Conservation (phyloP, 2,888 invertebrate species). For the Apodemia duryi region DNA sequence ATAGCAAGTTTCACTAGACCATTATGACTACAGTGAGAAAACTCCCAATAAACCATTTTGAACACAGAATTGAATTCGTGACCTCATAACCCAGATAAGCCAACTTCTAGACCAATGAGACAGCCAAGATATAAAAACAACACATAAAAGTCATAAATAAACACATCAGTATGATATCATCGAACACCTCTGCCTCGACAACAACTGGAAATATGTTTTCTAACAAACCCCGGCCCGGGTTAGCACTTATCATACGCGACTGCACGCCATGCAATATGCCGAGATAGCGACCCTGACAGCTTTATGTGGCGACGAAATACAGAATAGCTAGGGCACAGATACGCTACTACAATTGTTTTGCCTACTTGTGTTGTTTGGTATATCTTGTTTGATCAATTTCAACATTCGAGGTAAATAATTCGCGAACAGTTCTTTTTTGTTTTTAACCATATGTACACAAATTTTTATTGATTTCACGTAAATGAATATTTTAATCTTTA, state of each 20-base stretch:
- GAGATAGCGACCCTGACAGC: slow-evolving; percentile 55
- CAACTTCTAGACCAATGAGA: too few species aligned
- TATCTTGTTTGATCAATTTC: neutral
- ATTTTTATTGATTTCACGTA: too few species aligned
- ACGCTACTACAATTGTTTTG: neutral
- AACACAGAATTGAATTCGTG: too few species aligned
- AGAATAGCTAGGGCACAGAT: slow-evolving; percentile 21
- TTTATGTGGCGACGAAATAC: slow-evolving; percentile 47
- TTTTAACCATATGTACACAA: too few species aligned
- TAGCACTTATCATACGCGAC: slow-evolving; percentile 58
- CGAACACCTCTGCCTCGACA: slow-evolving; percentile 14
- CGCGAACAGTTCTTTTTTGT: too few species aligned
- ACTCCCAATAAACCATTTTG: too few species aligned
- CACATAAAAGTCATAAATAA: slow-evolving; percentile 14
- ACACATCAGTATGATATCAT: slow-evolving; percentile 20
- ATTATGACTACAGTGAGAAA: too few species aligned
- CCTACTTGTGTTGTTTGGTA: neutral
- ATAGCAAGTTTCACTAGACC: too few species aligned
- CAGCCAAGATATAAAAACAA: too few species aligned
- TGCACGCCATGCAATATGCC: slow-evolving; percentile 57
- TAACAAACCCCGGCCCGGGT: slow-evolving; percentile 35
- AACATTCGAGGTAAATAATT: too few species aligned
- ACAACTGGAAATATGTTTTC: slow-evolving; percentile 37
- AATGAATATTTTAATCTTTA: too few species aligned
- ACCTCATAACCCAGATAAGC: too few species aligned